A percentile compares a stretch with the other conserved stretches of the same genome.
Evolutionary conservation across 2,113 vertebrate species (phyloP).

Genomic region (Cyprinodon variegatus): DNA sequence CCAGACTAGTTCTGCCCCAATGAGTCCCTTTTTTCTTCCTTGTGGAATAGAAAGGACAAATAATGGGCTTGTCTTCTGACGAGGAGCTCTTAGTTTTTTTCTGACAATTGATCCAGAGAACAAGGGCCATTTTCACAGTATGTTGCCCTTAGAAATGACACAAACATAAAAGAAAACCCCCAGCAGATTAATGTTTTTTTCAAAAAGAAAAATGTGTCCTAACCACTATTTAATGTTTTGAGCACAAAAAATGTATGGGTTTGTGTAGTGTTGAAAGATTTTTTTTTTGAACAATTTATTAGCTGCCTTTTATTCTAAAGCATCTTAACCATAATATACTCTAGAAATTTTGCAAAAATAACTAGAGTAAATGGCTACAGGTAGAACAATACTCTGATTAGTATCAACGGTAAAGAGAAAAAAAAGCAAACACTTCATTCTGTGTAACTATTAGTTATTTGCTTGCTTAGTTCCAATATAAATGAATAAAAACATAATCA

Average conservation of each 20-base stretch:
- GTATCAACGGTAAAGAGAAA: not conserved
- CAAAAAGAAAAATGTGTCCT: not conserved
- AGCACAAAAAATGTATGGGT: not conserved
- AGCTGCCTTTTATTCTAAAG: constrained; percentile 1
- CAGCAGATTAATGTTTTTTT: constrained; percentile 20
- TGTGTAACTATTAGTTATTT: too few species aligned
- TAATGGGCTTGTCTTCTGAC: constrained; percentile 57
- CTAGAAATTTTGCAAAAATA: not conserved
- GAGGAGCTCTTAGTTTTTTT: constrained; percentile 62
- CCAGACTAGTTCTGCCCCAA: constrained; percentile 49
- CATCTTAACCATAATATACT: not conserved
- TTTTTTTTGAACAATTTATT: constrained; percentile 4
- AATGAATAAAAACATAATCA: not conserved
- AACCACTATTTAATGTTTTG: not conserved
- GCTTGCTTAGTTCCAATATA: too few species aligned
- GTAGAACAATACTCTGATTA: not conserved
- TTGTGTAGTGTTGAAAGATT: not conserved
- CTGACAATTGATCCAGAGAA: constrained; percentile 56
- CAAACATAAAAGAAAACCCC: constrained; percentile 13
- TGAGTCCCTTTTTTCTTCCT: constrained; percentile 41
- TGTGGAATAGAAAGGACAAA: constrained; percentile 56
- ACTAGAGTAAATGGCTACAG: not conserved
- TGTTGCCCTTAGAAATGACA: constrained; percentile 48
- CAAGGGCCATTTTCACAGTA: constrained; percentile 61
- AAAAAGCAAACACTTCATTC: not conserved